phyloP scores from a whole-genome alignment of 2,113 vertebrate species.

The Gymnocephalus cernua region DNA sequence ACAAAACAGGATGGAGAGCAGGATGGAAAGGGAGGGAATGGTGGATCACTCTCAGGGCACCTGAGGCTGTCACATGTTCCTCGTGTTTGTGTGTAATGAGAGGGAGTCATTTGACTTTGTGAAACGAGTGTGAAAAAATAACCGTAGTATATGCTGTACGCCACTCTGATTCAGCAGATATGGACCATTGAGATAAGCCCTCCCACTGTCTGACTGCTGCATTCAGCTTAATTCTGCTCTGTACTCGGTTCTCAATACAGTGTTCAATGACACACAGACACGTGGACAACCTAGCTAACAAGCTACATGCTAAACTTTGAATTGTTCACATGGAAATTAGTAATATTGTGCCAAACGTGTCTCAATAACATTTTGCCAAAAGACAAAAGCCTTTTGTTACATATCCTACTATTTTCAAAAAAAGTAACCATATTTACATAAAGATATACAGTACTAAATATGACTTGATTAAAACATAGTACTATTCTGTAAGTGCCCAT shows the following conservation, averaged over 20 bases:
- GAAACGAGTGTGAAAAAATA: background rate
- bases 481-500: background rate
- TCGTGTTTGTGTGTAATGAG: background rate
- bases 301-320: background rate
- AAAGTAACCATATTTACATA: background rate
- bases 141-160: background rate
- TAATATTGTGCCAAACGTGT: too few relatives aligned
- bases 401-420: too few relatives aligned
- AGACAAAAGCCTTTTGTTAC: too few relatives aligned
- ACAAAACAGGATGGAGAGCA: background rate
- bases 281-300: too few relatives aligned
- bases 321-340: background rate
- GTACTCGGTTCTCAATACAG: background rate
- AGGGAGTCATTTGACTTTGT: constrained; percentile 9
- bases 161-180: background rate
- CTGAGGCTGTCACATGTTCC: background rate
- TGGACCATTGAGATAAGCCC: background rate
- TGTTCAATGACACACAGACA: background rate
- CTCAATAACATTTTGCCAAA: too few relatives aligned
- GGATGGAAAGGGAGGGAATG: background rate
- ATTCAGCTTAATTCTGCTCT: background rate
- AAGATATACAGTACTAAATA: background rate
- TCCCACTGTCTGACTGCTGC: background rate
- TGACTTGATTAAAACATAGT: background rate
- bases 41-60: background rate